Conservation (phyloP, 2,113 vertebrate species). For the Hippocampus abdominalis region DNA sequence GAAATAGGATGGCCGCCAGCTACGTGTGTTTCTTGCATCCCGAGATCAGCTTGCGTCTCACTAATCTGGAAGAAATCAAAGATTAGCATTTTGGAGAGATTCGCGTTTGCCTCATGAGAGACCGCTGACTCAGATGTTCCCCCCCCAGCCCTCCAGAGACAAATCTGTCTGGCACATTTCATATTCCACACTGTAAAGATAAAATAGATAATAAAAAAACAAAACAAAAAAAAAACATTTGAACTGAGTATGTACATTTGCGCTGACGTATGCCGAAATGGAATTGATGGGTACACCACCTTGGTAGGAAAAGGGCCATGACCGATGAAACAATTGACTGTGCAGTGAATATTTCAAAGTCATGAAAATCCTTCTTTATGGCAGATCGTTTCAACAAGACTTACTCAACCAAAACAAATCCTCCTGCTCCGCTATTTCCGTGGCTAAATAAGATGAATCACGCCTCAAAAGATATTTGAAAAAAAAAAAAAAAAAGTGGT, state of each 20-base stretch:
- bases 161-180: conserved; percentile 56
- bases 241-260: conserved; percentile 34
- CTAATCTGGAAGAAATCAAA: conserved; percentile 71
- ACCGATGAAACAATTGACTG: conserved; percentile 31
- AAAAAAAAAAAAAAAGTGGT: conserved; percentile 13
- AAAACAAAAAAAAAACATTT: conserved; percentile 12
- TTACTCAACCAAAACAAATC: conserved; percentile 43
- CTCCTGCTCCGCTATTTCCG: conserved; percentile 11
- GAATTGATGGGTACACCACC: conserved; percentile 43
- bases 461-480: conserved; percentile 19
- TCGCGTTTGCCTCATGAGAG: conserved; percentile 49
- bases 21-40: conserved; percentile 55
- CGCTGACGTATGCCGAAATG: conserved; percentile 45
- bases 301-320: conserved; percentile 29
- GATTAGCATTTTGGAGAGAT: conserved; percentile 69
- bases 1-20: conserved; percentile 48
- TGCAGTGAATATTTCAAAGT: conserved; percentile 27
- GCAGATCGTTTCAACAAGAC: conserved; percentile 32
- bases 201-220: conserved; percentile 42
- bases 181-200: conserved; percentile 40
- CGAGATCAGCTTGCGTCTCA: conserved; percentile 54
- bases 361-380: conserved; percentile 34
- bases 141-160: conserved; percentile 33
- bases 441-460: conserved; percentile 41
- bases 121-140: conserved; percentile 59